Evolutionary conservation across 1,140 invertebrate species (phyloP).

Genomic region (Drosophila teissieri): DNA sequence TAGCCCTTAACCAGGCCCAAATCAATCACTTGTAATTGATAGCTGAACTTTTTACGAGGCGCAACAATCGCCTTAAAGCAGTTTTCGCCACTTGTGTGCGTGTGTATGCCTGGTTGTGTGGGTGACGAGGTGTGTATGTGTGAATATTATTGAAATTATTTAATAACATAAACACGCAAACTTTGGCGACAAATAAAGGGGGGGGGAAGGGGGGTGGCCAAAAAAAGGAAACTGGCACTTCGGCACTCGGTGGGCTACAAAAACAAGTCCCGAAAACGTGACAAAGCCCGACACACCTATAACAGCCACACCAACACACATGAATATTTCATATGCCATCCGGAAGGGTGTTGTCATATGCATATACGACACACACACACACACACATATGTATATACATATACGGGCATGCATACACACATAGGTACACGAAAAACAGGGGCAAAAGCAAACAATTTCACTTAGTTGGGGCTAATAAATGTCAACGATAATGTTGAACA

Average conservation of each 20-base stretch:
- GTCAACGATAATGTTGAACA: constrained; percentile 79
- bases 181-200: constrained; percentile 50
- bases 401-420: constrained; percentile 7
- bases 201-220: too few species aligned
- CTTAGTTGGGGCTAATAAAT: constrained; percentile 77
- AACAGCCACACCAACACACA: constrained; percentile 32
- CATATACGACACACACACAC: constrained; percentile 10
- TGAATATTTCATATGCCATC: constrained; percentile 55
- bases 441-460: constrained; percentile 67
- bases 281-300: constrained; percentile 64
- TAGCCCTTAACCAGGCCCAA: not conserved
- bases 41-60: constrained; percentile 13
- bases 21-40: constrained; percentile 29
- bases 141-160: constrained; percentile 73
- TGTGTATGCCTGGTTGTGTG: constrained; percentile 3
- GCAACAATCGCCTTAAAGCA: constrained; percentile 29
- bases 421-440: constrained; percentile 26
- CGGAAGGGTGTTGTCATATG: constrained; percentile 44
- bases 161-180: constrained; percentile 72
- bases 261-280: constrained; percentile 65
- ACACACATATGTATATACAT: constrained; percentile 3
- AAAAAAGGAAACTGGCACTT: constrained; percentile 10
- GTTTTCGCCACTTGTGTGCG: not conserved
- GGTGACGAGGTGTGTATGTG: constrained; percentile 43
- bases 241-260: constrained; percentile 25